A percentile compares a stretch with the other conserved stretches of the same genome.
Evolutionary conservation across 1,140 invertebrate species (phyloP).

Genomic region (Phortica variegata): DNA sequence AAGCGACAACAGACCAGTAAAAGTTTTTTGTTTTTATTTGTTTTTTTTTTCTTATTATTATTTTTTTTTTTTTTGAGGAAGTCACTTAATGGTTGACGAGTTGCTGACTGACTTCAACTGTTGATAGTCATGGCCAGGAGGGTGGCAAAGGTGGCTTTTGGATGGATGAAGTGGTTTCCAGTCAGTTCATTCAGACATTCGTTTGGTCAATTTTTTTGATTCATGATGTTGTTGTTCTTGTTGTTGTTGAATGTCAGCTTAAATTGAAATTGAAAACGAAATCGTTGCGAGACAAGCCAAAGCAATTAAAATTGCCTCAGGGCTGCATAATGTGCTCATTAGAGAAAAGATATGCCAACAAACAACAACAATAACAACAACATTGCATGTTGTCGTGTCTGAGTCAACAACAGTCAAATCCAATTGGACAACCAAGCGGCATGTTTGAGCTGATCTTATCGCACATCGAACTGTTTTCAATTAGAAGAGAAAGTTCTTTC

Average conservation of each 20-base stretch:
- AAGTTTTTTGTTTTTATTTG: conserved; percentile 1
- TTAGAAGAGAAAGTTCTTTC: conserved; percentile 56
- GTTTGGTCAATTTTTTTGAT: no score
- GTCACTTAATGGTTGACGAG: no score
- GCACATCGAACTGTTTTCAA: conserved; percentile 51
- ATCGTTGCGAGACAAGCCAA: no score
- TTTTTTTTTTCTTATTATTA: no score
- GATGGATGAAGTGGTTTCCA: no score
- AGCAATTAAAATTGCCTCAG: conserved; percentile 28
- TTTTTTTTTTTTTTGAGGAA: no score
- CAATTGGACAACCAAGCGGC: neutral
- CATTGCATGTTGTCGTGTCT: no score
- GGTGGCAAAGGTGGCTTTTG: no score
- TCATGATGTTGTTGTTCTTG: conserved; percentile 43
- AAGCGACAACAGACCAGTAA: no score
- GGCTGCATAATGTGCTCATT: conserved; percentile 43
- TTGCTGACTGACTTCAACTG: no score
- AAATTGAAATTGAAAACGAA: conserved; percentile 28
- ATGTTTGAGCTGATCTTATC: conserved; percentile 24
- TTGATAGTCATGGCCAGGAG: neutral
- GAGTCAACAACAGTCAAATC: neutral
- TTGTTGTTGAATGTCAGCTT: no score
- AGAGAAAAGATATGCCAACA: conserved; percentile 29
- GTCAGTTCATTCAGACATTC: conserved; percentile 24
- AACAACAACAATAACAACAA: no score